A percentile compares a stretch with the other conserved stretches of the same genome.
phyloP scores from a whole-genome alignment of 1,140 invertebrate species.

The Drosophila ananassae region DNA sequence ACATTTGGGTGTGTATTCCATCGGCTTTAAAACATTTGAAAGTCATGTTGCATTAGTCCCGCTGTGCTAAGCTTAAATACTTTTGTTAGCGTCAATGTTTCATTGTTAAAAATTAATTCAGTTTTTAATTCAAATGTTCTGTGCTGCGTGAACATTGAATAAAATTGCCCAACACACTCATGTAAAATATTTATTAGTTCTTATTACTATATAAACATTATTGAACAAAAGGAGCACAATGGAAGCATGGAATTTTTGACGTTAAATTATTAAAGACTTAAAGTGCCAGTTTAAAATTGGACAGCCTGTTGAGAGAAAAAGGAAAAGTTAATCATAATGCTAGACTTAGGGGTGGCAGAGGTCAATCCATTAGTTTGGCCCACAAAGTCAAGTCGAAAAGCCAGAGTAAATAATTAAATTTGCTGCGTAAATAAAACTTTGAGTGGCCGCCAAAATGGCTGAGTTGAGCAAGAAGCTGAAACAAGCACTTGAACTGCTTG shows the following conservation, averaged over 20 bases:
- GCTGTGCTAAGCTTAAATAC: constrained; percentile 11
- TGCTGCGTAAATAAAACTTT: constrained; percentile 76
- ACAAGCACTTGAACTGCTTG: constrained; percentile 59
- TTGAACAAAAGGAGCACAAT: constrained; percentile 8
- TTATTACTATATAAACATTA: constrained; percentile 51
- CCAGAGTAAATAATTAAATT: constrained; percentile 78
- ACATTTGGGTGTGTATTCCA: constrained; percentile 30
- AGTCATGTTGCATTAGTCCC: constrained; percentile 46
- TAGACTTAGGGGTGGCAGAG: constrained; percentile 6
- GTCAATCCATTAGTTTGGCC: constrained; percentile 41
- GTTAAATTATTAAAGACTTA: constrained; percentile 15
- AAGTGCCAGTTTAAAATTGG: constrained; percentile 1
- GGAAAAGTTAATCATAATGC: constrained; percentile 37
- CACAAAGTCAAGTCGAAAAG: constrained; percentile 30
- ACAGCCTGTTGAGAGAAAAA: neutral
- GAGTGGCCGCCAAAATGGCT: constrained; percentile 56
- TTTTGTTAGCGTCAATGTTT: constrained; percentile 18
- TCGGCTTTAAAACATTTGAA: constrained; percentile 59
- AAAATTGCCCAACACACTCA: constrained; percentile 32
- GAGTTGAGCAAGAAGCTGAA: constrained; percentile 28
- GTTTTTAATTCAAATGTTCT: constrained; percentile 50
- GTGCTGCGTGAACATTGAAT: constrained; percentile 42
- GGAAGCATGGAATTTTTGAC: neutral
- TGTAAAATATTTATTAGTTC: constrained; percentile 31
- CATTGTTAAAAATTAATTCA: constrained; percentile 57